Percentiles rank a stretch among this genome's conserved stretches.
Evolutionary conservation across 2,113 vertebrate genomes (phyloP).

Genomic region (Elanoides forficatus): DNA sequence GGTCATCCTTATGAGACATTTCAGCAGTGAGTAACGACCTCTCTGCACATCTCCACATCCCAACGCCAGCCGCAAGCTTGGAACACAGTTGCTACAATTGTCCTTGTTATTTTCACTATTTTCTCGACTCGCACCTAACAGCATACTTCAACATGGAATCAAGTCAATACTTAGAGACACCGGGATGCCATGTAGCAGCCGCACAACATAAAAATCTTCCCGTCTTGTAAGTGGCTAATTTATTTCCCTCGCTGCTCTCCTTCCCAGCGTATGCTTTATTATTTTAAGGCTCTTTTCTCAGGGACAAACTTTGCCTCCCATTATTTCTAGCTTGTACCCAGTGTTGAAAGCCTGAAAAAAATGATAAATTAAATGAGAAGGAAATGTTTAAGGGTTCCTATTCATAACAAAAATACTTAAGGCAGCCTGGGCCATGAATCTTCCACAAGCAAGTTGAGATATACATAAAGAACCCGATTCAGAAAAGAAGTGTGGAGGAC

Average conservation of each 20-base stretch:
- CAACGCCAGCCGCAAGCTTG: fast-evolving
- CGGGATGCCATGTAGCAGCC: background rate
- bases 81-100: fast-evolving
- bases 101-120: background rate
- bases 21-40: background rate
- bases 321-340: background rate
- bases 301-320: constrained; percentile 4
- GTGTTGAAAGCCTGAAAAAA: constrained; percentile 54
- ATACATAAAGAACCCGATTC: constrained; percentile 59
- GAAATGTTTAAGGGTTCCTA: constrained; percentile 62
- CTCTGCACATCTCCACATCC: background rate
- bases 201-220: background rate
- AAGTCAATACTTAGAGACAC: background rate
- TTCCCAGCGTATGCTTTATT: background rate
- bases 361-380: constrained; percentile 65
- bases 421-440: constrained; percentile 45
- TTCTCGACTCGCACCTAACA: background rate
- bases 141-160: background rate
- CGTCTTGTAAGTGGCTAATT: background rate
- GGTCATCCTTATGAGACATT: background rate
- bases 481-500: constrained; percentile 4
- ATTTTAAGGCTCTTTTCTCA: constrained; percentile 31
- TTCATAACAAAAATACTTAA: constrained; percentile 61
- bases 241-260: background rate
- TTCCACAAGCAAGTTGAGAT: background rate